Evolutionary conservation across 1,140 invertebrate genomes (phyloP).

Genomic region (Neodiprion pinetum): DNA sequence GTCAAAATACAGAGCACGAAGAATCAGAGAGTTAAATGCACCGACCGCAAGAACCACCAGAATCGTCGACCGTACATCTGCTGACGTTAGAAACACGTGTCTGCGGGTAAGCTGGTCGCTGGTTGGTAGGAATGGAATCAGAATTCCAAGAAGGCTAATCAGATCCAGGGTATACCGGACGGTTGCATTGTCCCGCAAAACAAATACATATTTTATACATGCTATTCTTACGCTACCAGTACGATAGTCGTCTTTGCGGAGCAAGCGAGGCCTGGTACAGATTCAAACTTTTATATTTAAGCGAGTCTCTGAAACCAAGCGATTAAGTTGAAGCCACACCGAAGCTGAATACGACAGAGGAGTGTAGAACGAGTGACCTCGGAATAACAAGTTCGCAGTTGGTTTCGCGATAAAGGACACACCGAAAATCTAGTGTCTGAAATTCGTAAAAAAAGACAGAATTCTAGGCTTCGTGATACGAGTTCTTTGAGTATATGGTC

Average conservation of each 20-base stretch:
- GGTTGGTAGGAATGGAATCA: neutral
- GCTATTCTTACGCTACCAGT: conserved; percentile 3
- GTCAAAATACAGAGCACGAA: neutral
- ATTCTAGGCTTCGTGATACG: neutral
- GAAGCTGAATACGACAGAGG: neutral
- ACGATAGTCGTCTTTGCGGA: neutral
- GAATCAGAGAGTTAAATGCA: neutral
- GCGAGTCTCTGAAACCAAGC: neutral
- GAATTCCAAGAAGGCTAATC: conserved; percentile 7
- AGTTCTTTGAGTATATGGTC: neutral
- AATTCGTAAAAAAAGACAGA: neutral
- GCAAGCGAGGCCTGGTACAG: neutral
- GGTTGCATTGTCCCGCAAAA: neutral
- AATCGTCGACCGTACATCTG: neutral
- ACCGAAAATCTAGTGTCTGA: neutral
- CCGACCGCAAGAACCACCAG: conserved; percentile 2
- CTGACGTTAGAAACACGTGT: neutral
- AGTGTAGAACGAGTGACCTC: neutral
- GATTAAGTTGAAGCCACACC: neutral
- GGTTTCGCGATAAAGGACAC: neutral
- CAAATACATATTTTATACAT: conserved; percentile 6
- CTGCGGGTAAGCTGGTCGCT: neutral
- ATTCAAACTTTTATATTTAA: neutral
- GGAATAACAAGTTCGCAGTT: neutral
- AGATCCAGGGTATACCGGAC: neutral